Base-by-base conservation (phyloP, 2,888 invertebrate species). In the Perizoma affinitatum region DNA sequence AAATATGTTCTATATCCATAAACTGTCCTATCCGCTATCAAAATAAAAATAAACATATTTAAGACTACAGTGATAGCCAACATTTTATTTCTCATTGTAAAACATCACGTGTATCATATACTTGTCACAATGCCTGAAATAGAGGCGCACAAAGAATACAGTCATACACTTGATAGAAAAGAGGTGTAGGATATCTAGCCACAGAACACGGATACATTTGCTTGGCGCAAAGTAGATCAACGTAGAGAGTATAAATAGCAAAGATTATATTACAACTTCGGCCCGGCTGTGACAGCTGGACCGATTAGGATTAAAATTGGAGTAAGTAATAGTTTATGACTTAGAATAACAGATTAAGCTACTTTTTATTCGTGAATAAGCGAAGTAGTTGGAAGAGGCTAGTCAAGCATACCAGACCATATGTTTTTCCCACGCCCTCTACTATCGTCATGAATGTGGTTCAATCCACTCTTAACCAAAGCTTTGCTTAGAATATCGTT, bases 131-230 rank as follows among this genome's bases (percentile, higher is more conserved):
- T 62, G 46, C 61, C 51, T 54, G 58, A 62, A 57, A 57, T 58
- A 58, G 58, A 51, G 54, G 54, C 54, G 50, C 33, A 65, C 63
- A 61, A 61, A 59, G 54, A 54, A 58, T 51, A 35, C 53, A 58
- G 49, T 49, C 59, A 54, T 52, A 58, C 54, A 59, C 61, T 63
- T 63, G 57, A 63, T 63, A 61, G 60, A 52, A 65, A 66, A 63
- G 66, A 61, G 63, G 54, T 61, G 50, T 46, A 58, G 33, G 36
- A 35, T 38, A 46, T 45, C 22, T 43, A 41, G 11, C n/a, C 53
- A 22, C 8, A 47, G 57, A 61, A 33, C n/a, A 40, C 5, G 4
- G 53, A 54, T 4, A 10, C 0, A 10, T 34, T 6, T 9, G 3
- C 10, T 6, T 5, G 5, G 22, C n/a, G 11, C n/a, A 38, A 4